Conservation (phyloP, 2,113 vertebrate species). For the Climacteris rufus region DNA sequence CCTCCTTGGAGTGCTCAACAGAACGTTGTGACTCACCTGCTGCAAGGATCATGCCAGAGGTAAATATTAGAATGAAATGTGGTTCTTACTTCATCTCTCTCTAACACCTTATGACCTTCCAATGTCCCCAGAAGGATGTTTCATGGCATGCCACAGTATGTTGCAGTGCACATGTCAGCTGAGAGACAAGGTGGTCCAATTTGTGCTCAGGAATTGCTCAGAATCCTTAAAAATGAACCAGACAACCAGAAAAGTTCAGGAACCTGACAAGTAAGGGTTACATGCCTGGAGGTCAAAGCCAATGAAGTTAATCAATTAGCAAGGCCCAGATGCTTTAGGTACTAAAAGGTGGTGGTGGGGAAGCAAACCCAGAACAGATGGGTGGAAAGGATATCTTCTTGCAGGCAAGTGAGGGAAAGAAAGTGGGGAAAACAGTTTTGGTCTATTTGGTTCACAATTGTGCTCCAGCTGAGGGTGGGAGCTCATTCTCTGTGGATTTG, state of each 20-base stretch:
- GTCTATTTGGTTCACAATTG: background rate
- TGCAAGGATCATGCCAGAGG: accelerated
- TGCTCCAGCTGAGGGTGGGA: background rate
- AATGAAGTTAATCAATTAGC: background rate
- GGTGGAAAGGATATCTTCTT: background rate
- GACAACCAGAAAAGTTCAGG: background rate
- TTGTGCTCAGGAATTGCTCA: background rate
- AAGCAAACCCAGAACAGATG: no score
- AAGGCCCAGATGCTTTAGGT: background rate
- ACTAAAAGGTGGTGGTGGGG: background rate
- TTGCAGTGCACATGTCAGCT: accelerated
- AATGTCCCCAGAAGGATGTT: accelerated
- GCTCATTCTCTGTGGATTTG: background rate
- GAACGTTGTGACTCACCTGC: accelerated
- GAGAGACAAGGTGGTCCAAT: background rate
- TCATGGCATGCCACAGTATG: accelerated
- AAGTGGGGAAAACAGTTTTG: background rate
- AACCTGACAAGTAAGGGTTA: background rate
- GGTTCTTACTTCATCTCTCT: background rate
- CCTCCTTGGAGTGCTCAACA: accelerated
- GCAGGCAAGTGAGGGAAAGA: background rate
- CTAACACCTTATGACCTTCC: accelerated
- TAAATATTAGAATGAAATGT: accelerated
- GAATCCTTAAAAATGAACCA: background rate
- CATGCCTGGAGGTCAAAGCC: accelerated